These are phyloP conservation scores for Heteropelma amictum DNA, from an alignment of 2,888 invertebrate species.

Conservation along the genomic window DNA sequence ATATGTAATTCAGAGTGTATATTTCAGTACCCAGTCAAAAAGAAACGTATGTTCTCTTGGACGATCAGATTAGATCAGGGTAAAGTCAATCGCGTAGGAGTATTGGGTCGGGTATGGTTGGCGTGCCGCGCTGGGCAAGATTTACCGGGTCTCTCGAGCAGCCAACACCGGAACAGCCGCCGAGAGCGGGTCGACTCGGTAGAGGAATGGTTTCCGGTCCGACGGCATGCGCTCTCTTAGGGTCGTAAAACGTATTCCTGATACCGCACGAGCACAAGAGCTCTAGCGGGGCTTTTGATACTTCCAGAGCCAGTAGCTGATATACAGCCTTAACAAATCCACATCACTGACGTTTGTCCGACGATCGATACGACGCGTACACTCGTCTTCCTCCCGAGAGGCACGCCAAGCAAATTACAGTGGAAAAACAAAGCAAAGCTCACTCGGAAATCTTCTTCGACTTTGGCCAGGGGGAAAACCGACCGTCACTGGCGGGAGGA, in stretches of 20 bases:
- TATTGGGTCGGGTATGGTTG: conserved; percentile 56
- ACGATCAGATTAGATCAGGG: too few relatives aligned
- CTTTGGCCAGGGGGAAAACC: too few relatives aligned
- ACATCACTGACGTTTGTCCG: not conserved
- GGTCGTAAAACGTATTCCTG: conserved; percentile 58
- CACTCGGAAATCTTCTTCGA: too few relatives aligned
- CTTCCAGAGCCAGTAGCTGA: conserved; percentile 17
- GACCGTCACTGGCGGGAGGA: too few relatives aligned
- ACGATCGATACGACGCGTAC: conserved; percentile 33
- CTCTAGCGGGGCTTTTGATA: conserved; percentile 23
- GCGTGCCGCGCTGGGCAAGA: conserved; percentile 68
- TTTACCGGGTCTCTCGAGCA: conserved; percentile 66
- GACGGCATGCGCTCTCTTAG: conserved; percentile 65
- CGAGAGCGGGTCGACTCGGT: conserved; percentile 65
- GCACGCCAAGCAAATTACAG: too few relatives aligned
- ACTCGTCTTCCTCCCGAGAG: not conserved
- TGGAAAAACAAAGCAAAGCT: too few relatives aligned
- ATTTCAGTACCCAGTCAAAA: too few relatives aligned
- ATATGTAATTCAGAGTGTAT: too few relatives aligned
- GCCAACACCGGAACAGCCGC: conserved; percentile 72
- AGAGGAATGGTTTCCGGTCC: conserved; percentile 73
- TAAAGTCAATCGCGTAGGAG: too few relatives aligned
- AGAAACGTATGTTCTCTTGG: too few relatives aligned
- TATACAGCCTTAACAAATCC: conserved; percentile 14
- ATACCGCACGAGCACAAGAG: conserved; percentile 35